Evolutionary conservation across 2,888 invertebrate species (phyloP), one percentile per base, ranked within the genome.

Genomic region (Mythimna lalbum): DNA sequence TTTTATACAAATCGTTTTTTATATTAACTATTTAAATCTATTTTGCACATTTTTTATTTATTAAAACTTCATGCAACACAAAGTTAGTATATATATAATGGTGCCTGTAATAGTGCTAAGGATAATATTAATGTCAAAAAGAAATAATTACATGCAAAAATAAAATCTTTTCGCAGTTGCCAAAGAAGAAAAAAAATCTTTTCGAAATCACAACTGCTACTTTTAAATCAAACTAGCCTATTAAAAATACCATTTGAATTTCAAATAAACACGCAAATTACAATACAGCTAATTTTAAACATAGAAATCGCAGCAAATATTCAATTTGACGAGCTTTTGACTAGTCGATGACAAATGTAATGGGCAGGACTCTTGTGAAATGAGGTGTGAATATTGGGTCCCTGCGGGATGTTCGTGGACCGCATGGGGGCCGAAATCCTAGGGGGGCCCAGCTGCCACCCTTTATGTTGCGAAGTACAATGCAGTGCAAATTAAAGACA

Each of bases 341-440:
- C 88, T 86, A 86, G 81, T 73, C 89, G 89, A 90, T 92, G 92
- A 92, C 91, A 92, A 93, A 93, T 91, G 91, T 88, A 92, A 90
- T 91, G 91, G 94, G 91, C 89, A 86, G 89, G 91, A 90, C 88
- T 87, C 89, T 91, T 91, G 95, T 94, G 93, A 94, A 96, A 95
- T 95, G 95, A 95, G 94, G 95, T 95, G 96, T 95, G 96, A 96
- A 95, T 96, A 95, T 95, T 95, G 95, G 85, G 84, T 92, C 94
- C 91, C 95, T 70, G 88, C 93, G 94, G 95, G 95, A 87, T 80
- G 84, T 86, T 86, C 70, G 71, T 85, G 83, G 89, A 85, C 90
- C 91, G 90, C 92, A 87, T 88, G 90, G 91, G 92, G 92, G 76
- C 73, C 69, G 27, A 90, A 91, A 91, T 76, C 73, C 66, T 31